phyloP scores from a whole-genome alignment of 2,888 invertebrate genomes.

The Mermis nigrescens region DNA sequence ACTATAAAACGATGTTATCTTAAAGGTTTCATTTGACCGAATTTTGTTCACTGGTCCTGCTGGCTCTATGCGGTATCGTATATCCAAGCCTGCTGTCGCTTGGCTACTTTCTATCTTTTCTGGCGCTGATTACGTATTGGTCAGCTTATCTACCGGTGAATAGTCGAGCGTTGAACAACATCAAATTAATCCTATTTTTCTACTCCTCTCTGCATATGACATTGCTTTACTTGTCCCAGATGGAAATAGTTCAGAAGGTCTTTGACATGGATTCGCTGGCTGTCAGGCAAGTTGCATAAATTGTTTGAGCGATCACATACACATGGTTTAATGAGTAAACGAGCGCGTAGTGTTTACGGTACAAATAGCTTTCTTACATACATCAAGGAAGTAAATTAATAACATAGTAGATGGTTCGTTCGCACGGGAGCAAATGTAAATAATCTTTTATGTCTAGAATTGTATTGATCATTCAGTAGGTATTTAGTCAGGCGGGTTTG shows the following conservation, averaged over 20 bases:
- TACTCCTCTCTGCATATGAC: background rate
- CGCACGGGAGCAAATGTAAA: too few species aligned
- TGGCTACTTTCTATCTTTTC: background rate
- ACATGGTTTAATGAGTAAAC: too few species aligned
- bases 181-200: background rate
- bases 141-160: background rate
- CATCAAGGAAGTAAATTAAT: too few species aligned
- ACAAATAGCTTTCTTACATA: too few species aligned
- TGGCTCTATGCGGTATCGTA: background rate
- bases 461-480: too few species aligned
- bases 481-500: too few species aligned
- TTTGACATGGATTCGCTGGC: background rate
- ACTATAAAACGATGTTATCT: too few species aligned
- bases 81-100: background rate
- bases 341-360: too few species aligned
- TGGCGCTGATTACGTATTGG: background rate
- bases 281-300: background rate
- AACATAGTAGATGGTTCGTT: too few species aligned
- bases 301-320: too few species aligned
- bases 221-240: background rate
- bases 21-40: background rate
- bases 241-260: background rate
- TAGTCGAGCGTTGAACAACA: background rate
- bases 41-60: background rate
- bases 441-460: too few species aligned